Conservation (phyloP, 2,888 invertebrate genomes). For the Iphiclides podalirius region DNA sequence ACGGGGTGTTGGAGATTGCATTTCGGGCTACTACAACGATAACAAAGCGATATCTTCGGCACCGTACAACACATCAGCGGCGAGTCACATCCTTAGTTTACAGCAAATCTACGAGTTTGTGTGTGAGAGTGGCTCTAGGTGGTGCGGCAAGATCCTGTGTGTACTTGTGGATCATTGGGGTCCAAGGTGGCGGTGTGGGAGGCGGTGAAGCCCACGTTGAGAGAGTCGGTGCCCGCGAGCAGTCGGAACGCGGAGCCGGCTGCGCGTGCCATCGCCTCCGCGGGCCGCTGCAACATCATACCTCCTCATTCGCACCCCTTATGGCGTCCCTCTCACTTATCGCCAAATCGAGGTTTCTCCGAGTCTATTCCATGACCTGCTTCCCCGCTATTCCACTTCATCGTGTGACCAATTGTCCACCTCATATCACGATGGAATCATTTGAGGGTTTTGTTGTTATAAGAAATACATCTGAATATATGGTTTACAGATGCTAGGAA, state of each 20-base stretch:
- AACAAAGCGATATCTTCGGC: conserved; percentile 22
- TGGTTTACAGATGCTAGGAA: background rate
- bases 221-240: conserved; percentile 87
- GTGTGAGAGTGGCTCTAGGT: conserved; percentile 36
- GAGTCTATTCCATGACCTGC: conserved; percentile 5
- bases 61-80: conserved; percentile 19
- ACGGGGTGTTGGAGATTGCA: background rate
- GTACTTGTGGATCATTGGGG: conserved; percentile 76
- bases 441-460: no score
- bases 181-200: conserved; percentile 77
- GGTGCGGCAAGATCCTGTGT: conserved; percentile 45
- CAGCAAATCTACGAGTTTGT: conserved; percentile 24
- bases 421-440: no score
- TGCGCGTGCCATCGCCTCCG: conserved; percentile 89
- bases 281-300: conserved; percentile 82
- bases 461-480: background rate
- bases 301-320: conserved; percentile 40
- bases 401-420: no score
- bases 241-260: conserved; percentile 89
- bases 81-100: conserved; percentile 19
- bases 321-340: background rate
- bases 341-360: no score
- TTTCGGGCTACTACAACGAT: background rate
- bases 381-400: no score
- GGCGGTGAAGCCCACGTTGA: conserved; percentile 85